These are phyloP conservation scores for Clarias fuscus DNA, from an alignment of 2,797 vertebrate species.

Conservation along the genomic window DNA sequence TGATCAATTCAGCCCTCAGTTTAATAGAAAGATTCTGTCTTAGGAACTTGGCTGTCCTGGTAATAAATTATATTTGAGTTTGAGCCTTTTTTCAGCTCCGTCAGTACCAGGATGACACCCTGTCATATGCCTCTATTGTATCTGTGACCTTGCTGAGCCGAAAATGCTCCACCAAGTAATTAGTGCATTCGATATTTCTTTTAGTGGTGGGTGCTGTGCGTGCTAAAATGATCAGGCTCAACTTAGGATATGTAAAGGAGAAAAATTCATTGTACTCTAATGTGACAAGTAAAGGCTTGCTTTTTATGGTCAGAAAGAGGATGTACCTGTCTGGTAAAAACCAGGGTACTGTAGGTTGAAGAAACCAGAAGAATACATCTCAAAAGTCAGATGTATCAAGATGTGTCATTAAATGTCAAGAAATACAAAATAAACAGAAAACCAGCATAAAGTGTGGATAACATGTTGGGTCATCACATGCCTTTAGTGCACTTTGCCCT, in stretches of 20 bases:
- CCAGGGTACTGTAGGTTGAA: too few relatives aligned
- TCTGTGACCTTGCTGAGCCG: background rate
- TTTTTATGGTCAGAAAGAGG: background rate
- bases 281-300: background rate
- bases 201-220: background rate
- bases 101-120: background rate
- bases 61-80: too few relatives aligned
- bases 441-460: background rate
- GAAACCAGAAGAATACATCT: background rate
- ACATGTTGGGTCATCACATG: background rate
- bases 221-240: background rate
- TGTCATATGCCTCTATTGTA: too few relatives aligned
- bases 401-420: background rate
- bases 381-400: background rate
- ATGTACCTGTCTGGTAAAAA: background rate
- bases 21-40: too few relatives aligned
- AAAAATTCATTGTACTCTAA: background rate
- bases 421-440: background rate
- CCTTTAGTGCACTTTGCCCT: too few relatives aligned
- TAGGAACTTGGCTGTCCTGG: too few relatives aligned
- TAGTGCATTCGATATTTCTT: background rate
- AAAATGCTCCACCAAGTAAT: background rate
- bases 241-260: background rate
- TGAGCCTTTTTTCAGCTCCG: background rate
- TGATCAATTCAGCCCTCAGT: too few relatives aligned